Evolutionary conservation across 2,113 vertebrate genomes (phyloP), one percentile per base, ranked within the genome.

Genomic region (Nerophis ophidion): DNA sequence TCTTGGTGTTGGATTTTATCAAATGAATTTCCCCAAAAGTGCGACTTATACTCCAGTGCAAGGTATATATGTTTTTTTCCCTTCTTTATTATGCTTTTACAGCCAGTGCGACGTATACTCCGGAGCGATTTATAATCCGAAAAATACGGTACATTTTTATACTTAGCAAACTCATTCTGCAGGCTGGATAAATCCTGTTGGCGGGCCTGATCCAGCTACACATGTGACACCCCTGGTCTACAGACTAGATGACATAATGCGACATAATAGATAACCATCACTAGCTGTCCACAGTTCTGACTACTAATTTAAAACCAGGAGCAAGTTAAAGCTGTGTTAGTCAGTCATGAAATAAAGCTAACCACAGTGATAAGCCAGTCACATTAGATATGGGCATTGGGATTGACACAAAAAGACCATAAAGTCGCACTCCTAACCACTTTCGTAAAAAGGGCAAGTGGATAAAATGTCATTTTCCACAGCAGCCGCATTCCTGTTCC

Each of bases 381-480:
- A 72, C 71, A 81, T 83, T 74, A 73, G 71, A 77, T 67, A 48
- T 1, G 48, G 60, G 54, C 51, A 76, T 26, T 14, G 71, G 26
- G 65, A 71, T 80, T 66, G 66, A 69, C 54, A 60, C 42, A 53
- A 73, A 81, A 57, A 64, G 17, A 63, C 67, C 51, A 70, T 64
- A 65, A 80, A 73, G 70, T 65, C 8, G 19, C 46, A 52, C 38
- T 58, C 45, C 57, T 65, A 49, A 70, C 75, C 61, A 8, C 77
- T 48, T 53, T 4, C 57, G 68, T 50, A 63, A 59, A 26, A 61
- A 73, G 57, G 52, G 67, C 62, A 61, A 80, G 68, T 79, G 76
- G 72, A 86, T 79, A 72, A 82, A 83, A 76, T 66, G 63, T 58
- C 51, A 78, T 85, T 76, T 78, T 79, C 74, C 74, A 70, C 70